phyloP scores from a whole-genome alignment of 2,113 vertebrate genomes.

The Ariopsis seemanni region DNA sequence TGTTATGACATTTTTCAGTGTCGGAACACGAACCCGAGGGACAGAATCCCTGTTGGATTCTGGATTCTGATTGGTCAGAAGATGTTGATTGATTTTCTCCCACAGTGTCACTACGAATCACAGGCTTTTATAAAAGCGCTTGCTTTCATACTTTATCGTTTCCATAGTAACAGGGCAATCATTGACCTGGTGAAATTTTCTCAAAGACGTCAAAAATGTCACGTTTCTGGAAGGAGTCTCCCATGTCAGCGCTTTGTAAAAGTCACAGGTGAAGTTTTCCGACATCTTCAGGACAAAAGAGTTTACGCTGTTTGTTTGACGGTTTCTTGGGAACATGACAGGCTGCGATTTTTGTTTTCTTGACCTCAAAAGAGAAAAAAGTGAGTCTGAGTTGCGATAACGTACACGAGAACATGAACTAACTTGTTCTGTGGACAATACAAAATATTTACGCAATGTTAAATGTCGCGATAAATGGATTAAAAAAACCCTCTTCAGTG shows the following conservation, averaged over 20 bases:
- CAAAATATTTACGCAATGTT: not conserved
- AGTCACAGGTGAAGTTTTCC: not conserved
- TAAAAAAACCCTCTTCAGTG: not conserved
- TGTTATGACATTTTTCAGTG: not conserved
- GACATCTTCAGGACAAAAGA: no score
- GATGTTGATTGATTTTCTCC: not conserved
- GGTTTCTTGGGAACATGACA: no score
- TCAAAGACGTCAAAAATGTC: no score
- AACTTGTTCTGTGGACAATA: not conserved
- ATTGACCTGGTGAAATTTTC: not conserved
- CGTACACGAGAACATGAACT: not conserved
- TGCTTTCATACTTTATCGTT: not conserved
- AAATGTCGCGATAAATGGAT: not conserved
- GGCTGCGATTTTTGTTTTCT: not conserved
- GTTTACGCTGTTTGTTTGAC: no score
- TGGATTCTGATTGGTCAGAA: not conserved
- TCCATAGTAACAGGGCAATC: not conserved
- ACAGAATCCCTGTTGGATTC: not conserved
- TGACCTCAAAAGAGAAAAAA: not conserved
- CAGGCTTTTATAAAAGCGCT: not conserved
- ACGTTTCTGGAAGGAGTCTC: not conserved
- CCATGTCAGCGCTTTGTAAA: not conserved
- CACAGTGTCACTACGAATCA: not conserved
- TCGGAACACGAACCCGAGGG: no score
- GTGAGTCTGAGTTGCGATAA: not conserved